Conservation (phyloP, 1,140 invertebrate genomes). For the Trachelipus rathkii region DNA sequence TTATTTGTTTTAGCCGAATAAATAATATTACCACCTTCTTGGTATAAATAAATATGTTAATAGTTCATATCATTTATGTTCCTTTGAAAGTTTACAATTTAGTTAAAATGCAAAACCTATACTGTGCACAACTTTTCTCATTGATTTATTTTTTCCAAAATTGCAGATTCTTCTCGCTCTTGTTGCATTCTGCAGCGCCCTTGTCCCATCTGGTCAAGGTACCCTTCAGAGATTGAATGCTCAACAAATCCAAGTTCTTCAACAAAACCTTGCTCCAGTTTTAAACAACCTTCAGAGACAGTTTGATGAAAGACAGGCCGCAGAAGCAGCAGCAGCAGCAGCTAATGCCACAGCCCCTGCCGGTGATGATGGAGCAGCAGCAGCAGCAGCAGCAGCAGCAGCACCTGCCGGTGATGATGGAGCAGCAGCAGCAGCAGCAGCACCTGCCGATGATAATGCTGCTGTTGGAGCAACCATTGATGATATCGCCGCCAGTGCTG, state of each 20-base stretch:
- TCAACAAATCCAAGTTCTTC: background rate
- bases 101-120: no score
- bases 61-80: no score
- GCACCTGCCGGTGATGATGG: no score
- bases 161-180: background rate
- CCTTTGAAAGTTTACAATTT: no score
- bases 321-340: background rate
- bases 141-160: background rate
- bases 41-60: no score
- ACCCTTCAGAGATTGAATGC: background rate
- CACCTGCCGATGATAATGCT: no score
- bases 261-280: background rate
- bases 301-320: background rate
- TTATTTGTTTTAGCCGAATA: no score
- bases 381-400: background rate
- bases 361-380: background rate
- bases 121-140: no score
- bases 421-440: constrained; percentile 19
- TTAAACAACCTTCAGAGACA: background rate
- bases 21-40: no score
- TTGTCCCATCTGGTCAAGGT: background rate
- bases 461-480: no score
- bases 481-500: background rate
- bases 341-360: background rate
- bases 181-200: background rate